These are phyloP conservation scores for Octopus sinensis DNA, from an alignment of 1,140 invertebrate species.

Conservation along the genomic window DNA sequence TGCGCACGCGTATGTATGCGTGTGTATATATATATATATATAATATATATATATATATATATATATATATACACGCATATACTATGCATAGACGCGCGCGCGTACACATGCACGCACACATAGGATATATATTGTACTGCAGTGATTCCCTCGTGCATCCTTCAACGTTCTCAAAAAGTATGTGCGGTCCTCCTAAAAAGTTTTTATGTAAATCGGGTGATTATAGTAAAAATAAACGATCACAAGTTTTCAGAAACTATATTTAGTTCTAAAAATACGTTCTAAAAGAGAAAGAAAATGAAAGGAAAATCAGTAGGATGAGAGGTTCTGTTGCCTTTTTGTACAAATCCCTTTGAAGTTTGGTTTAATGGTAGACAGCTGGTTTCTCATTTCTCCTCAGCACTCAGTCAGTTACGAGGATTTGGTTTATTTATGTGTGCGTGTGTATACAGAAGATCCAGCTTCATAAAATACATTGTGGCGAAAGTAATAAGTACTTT, in stretches of 20 bases:
- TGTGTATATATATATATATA: too few species aligned
- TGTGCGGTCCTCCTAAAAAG: background rate
- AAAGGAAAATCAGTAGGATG: constrained; percentile 4
- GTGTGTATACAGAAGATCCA: background rate
- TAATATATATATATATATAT: too few species aligned
- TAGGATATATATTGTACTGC: too few species aligned
- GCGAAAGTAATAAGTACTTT: background rate
- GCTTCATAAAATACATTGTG: constrained; percentile 2
- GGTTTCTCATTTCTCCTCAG: background rate
- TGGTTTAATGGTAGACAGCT: constrained; percentile 7
- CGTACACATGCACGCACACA: too few species aligned
- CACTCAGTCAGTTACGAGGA: background rate
- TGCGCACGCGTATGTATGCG: too few species aligned
- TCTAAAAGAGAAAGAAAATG: background rate
- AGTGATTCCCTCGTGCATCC: background rate
- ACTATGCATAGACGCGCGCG: too few species aligned
- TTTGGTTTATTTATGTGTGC: background rate
- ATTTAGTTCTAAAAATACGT: background rate
- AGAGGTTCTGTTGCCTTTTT: background rate
- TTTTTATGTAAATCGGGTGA: background rate
- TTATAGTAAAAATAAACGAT: constrained; percentile 6
- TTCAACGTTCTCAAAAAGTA: background rate
- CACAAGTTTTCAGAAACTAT: background rate
- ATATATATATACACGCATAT: too few species aligned
- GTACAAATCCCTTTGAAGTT: constrained; percentile 5